Base-by-base conservation (phyloP, 2,797 vertebrate species). In the Myripristis murdjan region DNA sequence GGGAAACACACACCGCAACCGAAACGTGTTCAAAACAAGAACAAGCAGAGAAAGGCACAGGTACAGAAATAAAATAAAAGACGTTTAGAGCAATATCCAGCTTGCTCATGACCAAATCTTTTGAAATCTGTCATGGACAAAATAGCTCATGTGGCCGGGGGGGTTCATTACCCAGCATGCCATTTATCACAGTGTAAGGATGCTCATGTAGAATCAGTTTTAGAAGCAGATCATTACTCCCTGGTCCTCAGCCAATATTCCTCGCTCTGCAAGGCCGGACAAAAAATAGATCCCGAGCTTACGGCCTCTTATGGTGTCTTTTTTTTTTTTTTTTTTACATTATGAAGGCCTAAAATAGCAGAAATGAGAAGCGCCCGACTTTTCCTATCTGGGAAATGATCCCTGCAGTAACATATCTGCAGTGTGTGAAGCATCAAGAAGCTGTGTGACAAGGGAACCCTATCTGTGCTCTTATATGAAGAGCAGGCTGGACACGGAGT, bases 381-480 rank as follows among this genome's bases (percentile, higher is more conserved):
- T 70, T 66, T 65, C 51, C 70, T 87, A 75, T 57, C 52, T 62
- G 54, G 67, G 47, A 1, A 77, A 68, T 5, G 1, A 62, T 24
- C 77, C 52, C n/a, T n/a, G 56, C 23, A 18, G 65, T 54, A 41
- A 73, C 82, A 72, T 26, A 52, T 82, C 52, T 75, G 56, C 71
- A 75, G 73, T 6, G 44, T 82, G 80, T 62, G 72, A 87, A 60
- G 52, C 54, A 35, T 74, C 28, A 61, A 37, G 16, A 58, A 37
- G 16, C 44, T 52, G 23, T 6, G 48, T 23, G 71, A 78, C 43
- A 63, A 66, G 72, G 16, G 9, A 72, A 54, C 11, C 37, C 52
- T 56, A 6, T 2, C 43, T 3, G 43, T 53, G 49, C 43, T 46
- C 26, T 9, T n/a, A 28, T 43, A 64, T 8, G 41, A 49, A 52